Evolutionary conservation across 2,797 vertebrate genomes (phyloP).

Genomic region (Darevskia mixta): DNA sequence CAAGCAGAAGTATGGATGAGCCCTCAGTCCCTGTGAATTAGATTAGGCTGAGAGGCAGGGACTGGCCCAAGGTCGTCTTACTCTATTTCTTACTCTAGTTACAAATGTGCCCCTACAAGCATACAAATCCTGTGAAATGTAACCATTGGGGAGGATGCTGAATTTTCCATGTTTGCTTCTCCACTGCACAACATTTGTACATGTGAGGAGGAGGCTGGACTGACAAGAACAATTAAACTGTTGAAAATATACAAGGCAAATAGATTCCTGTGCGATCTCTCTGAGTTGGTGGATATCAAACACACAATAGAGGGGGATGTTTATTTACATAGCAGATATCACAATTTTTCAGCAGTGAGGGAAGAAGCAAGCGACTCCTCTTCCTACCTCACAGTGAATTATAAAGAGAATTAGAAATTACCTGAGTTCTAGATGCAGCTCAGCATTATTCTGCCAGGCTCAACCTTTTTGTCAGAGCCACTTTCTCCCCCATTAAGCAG

Average conservation of each 20-base stretch:
- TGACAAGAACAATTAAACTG: constrained; percentile 15
- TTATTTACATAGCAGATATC: constrained; percentile 21
- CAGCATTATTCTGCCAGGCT: too few relatives aligned
- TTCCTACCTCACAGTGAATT: background rate
- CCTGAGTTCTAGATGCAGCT: too few relatives aligned
- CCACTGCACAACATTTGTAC: background rate
- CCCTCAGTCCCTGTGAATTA: too few relatives aligned
- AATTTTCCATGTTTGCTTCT: background rate
- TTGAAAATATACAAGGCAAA: constrained; percentile 15
- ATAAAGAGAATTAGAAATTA: background rate
- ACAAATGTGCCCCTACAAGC: background rate
- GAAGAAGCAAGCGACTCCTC: background rate
- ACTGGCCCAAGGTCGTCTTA: too few relatives aligned
- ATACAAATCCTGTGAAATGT: background rate
- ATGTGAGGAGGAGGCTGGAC: background rate
- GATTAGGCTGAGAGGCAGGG: too few relatives aligned
- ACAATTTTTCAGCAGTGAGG: background rate
- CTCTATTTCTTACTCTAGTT: background rate
- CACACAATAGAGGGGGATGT: constrained; percentile 4
- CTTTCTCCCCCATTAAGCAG: background rate
- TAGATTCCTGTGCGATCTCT: background rate
- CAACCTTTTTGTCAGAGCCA: background rate
- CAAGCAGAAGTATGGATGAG: too few relatives aligned
- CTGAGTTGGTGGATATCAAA: background rate
- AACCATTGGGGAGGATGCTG: too few relatives aligned